A percentile compares a stretch with the other conserved stretches of the same genome.
phyloP scores from a whole-genome alignment of 2,797 vertebrate genomes.

The Onychomys leucogaster region DNA sequence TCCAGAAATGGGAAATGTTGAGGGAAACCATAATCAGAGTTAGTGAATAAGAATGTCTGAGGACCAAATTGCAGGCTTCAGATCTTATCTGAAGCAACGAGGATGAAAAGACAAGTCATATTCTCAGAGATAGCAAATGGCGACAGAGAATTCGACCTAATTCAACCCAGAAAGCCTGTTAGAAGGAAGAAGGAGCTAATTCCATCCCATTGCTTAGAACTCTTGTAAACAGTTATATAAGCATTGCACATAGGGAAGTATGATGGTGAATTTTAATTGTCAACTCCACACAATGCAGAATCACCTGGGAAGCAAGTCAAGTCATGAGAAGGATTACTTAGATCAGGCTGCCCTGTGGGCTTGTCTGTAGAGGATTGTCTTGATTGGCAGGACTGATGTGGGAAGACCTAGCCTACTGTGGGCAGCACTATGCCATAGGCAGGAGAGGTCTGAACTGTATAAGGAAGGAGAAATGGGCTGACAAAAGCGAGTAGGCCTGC shows the following conservation, averaged over 20 bases:
- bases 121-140: background rate
- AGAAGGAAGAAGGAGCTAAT: background rate
- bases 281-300: background rate
- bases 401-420: background rate
- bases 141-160: background rate
- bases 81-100: background rate
- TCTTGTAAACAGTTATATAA: background rate
- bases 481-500: background rate
- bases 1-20: background rate
- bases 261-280: background rate
- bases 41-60: background rate
- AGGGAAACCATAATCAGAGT: background rate
- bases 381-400: background rate
- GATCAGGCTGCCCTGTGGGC: background rate
- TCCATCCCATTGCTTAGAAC: background rate
- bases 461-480: background rate
- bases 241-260: background rate
- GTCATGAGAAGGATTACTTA: background rate
- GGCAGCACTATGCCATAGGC: background rate
- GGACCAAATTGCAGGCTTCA: background rate
- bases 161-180: background rate
- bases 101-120: background rate
- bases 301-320: too few species aligned
- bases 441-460: background rate
- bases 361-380: background rate